Conservation (phyloP, 2,888 invertebrate species). For the Alloplasta piceator region DNA sequence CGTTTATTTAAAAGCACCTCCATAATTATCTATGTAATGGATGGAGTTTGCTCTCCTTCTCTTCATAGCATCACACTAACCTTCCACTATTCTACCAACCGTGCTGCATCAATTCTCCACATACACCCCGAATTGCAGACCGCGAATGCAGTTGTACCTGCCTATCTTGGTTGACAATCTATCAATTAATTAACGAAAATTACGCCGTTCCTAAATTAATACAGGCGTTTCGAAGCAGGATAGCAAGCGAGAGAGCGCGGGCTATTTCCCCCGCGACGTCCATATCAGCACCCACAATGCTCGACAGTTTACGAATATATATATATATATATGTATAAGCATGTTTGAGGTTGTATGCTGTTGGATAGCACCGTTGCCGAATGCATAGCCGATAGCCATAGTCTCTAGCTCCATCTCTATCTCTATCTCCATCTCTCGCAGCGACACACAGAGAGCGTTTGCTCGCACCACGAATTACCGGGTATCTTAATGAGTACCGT, state of each 20-base stretch:
- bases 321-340: conserved; percentile 16
- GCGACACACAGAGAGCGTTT: conserved; percentile 35
- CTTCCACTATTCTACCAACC: neutral
- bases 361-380: conserved; percentile 31
- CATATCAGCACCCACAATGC: conserved; percentile 13
- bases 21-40: neutral
- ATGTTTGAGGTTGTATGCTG: conserved; percentile 34
- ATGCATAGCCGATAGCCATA: conserved; percentile 47
- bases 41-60: conserved; percentile 21
- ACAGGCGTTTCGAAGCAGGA: conserved; percentile 70
- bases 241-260: conserved; percentile 18
- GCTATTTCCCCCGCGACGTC: conserved; percentile 6
- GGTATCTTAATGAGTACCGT: conserved; percentile 83
- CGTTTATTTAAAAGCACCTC: neutral
- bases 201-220: conserved; percentile 78
- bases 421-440: neutral
- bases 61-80: conserved; percentile 25
- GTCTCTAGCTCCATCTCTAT: conserved; percentile 5
- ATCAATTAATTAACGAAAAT: conserved; percentile 83
- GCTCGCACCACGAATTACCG: conserved; percentile 78
- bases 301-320: conserved; percentile 27
- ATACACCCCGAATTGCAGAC: conserved; percentile 19
- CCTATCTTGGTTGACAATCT: conserved; percentile 80
- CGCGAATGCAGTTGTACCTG: conserved; percentile 71
- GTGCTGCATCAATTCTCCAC: conserved; percentile 2